phyloP scores from a whole-genome alignment of 2,888 invertebrate species.

The Pseudococcus longispinus region DNA sequence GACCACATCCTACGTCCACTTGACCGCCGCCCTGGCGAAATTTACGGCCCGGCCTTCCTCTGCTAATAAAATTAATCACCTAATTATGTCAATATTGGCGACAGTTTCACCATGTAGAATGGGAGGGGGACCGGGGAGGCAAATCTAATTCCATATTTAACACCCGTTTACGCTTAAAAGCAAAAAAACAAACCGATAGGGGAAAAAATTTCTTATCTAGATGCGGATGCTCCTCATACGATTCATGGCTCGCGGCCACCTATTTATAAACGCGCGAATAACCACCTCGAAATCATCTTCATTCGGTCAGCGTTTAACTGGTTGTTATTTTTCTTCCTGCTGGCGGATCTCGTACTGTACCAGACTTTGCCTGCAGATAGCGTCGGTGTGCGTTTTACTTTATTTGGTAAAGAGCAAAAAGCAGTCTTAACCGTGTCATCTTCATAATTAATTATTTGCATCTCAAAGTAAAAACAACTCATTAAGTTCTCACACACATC shows the following conservation, averaged over 20 bases:
- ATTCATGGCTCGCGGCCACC: not conserved
- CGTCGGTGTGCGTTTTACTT: constrained; percentile 10
- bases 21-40: not conserved
- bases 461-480: constrained; percentile 38
- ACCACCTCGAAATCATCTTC: constrained; percentile 22
- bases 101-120: not conserved
- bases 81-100: constrained; percentile 28
- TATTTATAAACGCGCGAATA: constrained; percentile 36
- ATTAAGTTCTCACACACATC: not conserved
- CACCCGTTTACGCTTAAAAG: not conserved
- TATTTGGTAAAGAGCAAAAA: constrained; percentile 42
- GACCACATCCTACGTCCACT: constrained; percentile 30
- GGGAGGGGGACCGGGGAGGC: not conserved
- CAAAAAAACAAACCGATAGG: not conserved
- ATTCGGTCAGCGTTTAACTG: constrained; percentile 26
- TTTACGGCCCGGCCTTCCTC: not conserved
- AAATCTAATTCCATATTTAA: not conserved
- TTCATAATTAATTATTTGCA: constrained; percentile 45
- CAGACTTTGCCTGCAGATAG: constrained; percentile 31
- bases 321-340: constrained; percentile 36
- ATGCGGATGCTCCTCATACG: constrained; percentile 10
- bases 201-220: not conserved
- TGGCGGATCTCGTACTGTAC: constrained; percentile 1
- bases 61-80: constrained; percentile 2
- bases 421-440: constrained; percentile 46